These are phyloP conservation scores for Agrilus cyanescens DNA, from an alignment of 2,888 invertebrate genomes.

Conservation along the genomic window DNA sequence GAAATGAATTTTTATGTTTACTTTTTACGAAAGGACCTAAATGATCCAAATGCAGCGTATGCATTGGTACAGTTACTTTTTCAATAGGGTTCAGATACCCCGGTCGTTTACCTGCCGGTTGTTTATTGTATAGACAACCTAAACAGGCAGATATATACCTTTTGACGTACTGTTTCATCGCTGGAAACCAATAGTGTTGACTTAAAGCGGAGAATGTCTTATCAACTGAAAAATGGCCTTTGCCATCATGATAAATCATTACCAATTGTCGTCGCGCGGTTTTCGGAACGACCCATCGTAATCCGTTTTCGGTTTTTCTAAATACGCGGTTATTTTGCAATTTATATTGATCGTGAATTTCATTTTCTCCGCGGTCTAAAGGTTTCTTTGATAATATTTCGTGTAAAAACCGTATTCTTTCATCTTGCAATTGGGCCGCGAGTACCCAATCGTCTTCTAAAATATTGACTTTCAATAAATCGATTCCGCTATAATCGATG, in stretches of 20 bases:
- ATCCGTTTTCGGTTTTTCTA: constrained; percentile 6
- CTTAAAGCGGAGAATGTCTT: constrained; percentile 21
- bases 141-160: constrained; percentile 29
- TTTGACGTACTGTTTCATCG: constrained; percentile 25
- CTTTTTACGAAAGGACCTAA: constrained; percentile 28
- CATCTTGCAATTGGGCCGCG: constrained; percentile 15
- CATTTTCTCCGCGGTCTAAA: constrained; percentile 8
- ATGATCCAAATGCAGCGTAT: constrained; percentile 31
- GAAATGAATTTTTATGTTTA: constrained; percentile 21
- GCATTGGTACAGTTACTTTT: constrained; percentile 26
- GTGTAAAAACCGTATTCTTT: constrained; percentile 2
- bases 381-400: constrained; percentile 9
- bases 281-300: constrained; percentile 24
- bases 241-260: constrained; percentile 26
- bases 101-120: constrained; percentile 16
- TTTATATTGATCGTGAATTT: constrained; percentile 10
- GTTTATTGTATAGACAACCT: constrained; percentile 27
- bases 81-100: constrained; percentile 29
- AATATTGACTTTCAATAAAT: constrained; percentile 3
- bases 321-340: constrained; percentile 7
- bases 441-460: constrained; percentile 15
- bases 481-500: neutral
- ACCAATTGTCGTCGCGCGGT: constrained; percentile 14
- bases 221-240: constrained; percentile 25
- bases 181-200: constrained; percentile 29